Conservation (phyloP, 1,140 invertebrate species). For the Charaxes varanes region DNA sequence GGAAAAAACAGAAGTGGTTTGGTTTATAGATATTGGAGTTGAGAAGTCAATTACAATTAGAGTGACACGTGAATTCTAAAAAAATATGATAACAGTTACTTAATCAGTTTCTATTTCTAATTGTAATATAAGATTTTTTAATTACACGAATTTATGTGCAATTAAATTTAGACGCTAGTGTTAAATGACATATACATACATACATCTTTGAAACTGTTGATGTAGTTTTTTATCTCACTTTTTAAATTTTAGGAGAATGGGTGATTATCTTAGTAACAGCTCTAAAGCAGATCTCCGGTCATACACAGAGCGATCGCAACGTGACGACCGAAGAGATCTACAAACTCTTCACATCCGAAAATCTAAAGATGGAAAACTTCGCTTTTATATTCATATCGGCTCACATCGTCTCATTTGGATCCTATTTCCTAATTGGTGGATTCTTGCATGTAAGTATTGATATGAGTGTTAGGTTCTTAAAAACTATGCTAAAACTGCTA, state of each 20-base stretch:
- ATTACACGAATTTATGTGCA: no score
- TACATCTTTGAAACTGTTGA: background rate
- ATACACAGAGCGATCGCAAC: slow-evolving; percentile 42
- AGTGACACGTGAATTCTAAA: no score
- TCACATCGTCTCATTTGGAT: slow-evolving; percentile 70
- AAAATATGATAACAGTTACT: no score
- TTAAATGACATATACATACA: background rate
- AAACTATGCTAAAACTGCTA: no score
- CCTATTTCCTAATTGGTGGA: slow-evolving; percentile 78
- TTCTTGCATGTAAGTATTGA: slow-evolving; percentile 78
- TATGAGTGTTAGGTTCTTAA: no score
- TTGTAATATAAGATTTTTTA: no score
- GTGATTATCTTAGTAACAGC: slow-evolving; percentile 76
- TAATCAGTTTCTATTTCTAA: no score
- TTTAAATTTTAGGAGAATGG: slow-evolving; percentile 79
- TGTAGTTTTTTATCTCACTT: slow-evolving; percentile 16
- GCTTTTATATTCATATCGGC: slow-evolving; percentile 66
- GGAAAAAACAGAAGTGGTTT: no score
- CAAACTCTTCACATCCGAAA: slow-evolving; percentile 56
- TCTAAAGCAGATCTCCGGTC: slow-evolving; percentile 71
- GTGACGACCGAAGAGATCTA: slow-evolving; percentile 41
- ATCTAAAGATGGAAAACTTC: slow-evolving; percentile 72
- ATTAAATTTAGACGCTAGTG: background rate
- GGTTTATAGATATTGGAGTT: no score
- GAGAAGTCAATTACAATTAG: no score